A percentile compares a stretch with the other conserved stretches of the same genome.
phyloP scores from a whole-genome alignment of 2,797 vertebrate genomes.

The Siniperca scherzeri region DNA sequence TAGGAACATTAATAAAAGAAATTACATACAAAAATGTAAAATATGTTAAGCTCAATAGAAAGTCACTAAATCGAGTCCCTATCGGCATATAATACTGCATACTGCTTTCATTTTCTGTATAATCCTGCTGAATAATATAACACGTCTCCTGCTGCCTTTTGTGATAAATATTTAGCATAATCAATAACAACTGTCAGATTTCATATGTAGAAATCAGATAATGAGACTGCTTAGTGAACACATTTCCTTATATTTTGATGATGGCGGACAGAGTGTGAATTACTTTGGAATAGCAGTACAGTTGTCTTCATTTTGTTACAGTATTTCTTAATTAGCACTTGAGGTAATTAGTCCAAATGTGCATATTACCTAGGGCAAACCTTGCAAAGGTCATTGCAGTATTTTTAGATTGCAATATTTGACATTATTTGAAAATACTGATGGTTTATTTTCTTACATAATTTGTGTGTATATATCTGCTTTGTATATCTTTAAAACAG shows the following conservation, averaged over 20 bases:
- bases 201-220: neutral
- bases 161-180: neutral
- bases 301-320: neutral
- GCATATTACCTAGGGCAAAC: neutral
- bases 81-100: neutral
- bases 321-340: neutral
- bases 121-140: neutral
- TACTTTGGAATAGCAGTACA: neutral
- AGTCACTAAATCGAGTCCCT: neutral
- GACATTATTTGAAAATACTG: neutral
- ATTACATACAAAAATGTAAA: neutral
- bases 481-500: constrained; percentile 73
- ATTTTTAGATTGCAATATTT: constrained; percentile 7
- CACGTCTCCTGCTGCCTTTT: neutral
- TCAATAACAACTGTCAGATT: neutral
- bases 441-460: neutral
- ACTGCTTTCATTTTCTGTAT: neutral
- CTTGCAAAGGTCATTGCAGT: neutral
- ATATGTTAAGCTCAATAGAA: neutral
- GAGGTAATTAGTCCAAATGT: neutral
- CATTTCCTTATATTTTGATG: neutral
- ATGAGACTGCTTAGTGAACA: neutral
- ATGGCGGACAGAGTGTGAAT: neutral
- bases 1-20: neutral
- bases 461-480: neutral